Conservation (phyloP, 2,113 vertebrate genomes). For the Amphiprion percula region DNA sequence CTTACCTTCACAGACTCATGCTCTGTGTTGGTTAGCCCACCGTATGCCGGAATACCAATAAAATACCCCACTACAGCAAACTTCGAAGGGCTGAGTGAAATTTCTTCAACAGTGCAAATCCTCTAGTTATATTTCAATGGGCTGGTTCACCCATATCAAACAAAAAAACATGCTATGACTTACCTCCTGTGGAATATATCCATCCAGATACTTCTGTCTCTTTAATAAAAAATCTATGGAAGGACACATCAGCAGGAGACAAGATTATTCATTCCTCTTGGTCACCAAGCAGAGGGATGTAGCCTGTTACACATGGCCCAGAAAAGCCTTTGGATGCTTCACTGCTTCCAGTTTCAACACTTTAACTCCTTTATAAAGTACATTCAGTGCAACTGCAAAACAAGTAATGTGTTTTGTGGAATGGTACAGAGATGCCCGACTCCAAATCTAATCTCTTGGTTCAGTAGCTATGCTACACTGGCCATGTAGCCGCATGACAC, state of each 20-base stretch:
- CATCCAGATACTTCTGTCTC: neutral
- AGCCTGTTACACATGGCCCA: slow-evolving; percentile 25
- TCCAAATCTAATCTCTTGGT: slow-evolving; percentile 65
- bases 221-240: slow-evolving; percentile 35
- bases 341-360: slow-evolving; percentile 27
- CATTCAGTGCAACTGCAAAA: slow-evolving; percentile 40
- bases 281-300: slow-evolving; percentile 41
- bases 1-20: too few species aligned
- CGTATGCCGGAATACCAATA: too few species aligned
- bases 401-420: slow-evolving; percentile 56
- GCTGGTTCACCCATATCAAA: neutral
- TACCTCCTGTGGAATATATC: neutral
- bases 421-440: neutral
- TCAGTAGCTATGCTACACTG: slow-evolving; percentile 59
- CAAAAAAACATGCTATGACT: neutral
- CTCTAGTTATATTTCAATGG: too few species aligned
- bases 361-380: slow-evolving; percentile 42
- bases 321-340: slow-evolving; percentile 37
- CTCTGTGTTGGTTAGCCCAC: too few species aligned
- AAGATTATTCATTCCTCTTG: slow-evolving; percentile 39
- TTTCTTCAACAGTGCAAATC: too few species aligned
- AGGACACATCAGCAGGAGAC: slow-evolving; percentile 35
- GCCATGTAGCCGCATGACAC: slow-evolving; percentile 53
- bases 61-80: too few species aligned
- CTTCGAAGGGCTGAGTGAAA: too few species aligned